phyloP scores from a whole-genome alignment of 2,113 vertebrate genomes.

The Atractosteus spatula region DNA sequence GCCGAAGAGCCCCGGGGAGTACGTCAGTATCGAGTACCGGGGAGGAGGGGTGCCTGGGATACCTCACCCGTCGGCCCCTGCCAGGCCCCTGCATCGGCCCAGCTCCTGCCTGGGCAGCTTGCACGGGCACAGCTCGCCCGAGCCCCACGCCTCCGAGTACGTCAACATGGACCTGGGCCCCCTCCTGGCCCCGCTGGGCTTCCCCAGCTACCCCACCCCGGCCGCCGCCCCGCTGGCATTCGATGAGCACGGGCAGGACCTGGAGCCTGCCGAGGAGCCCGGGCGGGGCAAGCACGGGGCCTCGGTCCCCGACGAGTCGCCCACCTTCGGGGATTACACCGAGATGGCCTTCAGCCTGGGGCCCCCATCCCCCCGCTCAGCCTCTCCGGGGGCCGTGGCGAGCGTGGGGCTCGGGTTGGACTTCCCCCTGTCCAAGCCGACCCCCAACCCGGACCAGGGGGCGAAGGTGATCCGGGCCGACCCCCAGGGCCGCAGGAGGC shows the following conservation, averaged over 20 bases:
- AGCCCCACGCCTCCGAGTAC: constrained; percentile 59
- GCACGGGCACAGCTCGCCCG: constrained; percentile 28
- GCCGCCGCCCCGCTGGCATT: constrained; percentile 43
- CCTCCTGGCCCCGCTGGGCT: constrained; percentile 58
- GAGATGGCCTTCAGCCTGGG: constrained; percentile 68
- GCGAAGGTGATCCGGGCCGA: constrained; percentile 61
- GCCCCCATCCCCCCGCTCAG: constrained; percentile 37
- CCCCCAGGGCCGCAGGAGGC: constrained; percentile 58
- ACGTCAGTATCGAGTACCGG: constrained; percentile 63
- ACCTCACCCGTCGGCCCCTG: constrained; percentile 43
- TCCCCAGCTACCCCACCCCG: constrained; percentile 59
- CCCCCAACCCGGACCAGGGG: constrained; percentile 64
- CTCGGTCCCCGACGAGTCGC: constrained; percentile 45
- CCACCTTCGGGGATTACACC: constrained; percentile 68
- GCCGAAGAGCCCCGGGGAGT: constrained; percentile 70
- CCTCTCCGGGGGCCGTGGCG: constrained; percentile 32
- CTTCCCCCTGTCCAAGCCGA: constrained; percentile 57
- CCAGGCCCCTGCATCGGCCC: constrained; percentile 49
- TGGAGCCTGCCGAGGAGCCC: constrained; percentile 31
- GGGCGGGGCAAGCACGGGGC: constrained; percentile 38
- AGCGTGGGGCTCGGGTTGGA: constrained; percentile 54
- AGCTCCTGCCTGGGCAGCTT: constrained; percentile 60
- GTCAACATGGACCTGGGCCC: constrained; percentile 71
- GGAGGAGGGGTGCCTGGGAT: constrained; percentile 38
- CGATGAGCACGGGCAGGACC: constrained; percentile 33